A percentile compares a stretch with the other conserved stretches of the same genome.
phyloP scores from a whole-genome alignment of 2,888 invertebrate genomes.

The Drosophila subsilvestris region DNA sequence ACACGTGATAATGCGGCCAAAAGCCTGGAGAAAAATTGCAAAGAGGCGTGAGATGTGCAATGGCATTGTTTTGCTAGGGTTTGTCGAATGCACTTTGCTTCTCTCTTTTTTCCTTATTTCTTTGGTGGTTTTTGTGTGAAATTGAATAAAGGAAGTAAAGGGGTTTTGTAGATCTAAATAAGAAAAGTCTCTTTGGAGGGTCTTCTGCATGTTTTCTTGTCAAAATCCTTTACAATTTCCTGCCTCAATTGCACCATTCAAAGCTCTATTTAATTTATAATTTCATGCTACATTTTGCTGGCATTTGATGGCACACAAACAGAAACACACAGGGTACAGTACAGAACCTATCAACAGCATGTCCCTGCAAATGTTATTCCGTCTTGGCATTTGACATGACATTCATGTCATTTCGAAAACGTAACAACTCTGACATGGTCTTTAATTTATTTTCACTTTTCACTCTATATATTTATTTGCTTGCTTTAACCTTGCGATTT shows the following conservation, averaged over 20 bases:
- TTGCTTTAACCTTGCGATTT: conserved; percentile 35
- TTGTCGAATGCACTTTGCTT: conserved; percentile 50
- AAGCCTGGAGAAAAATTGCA: conserved; percentile 61
- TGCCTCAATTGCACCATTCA: background rate
- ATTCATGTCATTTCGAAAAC: conserved; percentile 67
- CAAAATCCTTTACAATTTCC: no score
- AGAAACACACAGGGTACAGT: background rate
- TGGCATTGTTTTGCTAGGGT: conserved; percentile 38
- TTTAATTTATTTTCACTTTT: conserved; percentile 71
- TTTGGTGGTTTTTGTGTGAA: background rate
- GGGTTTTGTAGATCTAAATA: no score
- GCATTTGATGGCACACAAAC: background rate
- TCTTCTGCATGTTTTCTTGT: no score
- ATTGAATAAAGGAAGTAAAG: no score
- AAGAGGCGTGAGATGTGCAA: conserved; percentile 68
- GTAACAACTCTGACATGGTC: conserved; percentile 71
- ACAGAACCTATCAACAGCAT: conserved; percentile 60
- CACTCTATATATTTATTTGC: conserved; percentile 4
- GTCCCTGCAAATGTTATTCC: conserved; percentile 47
- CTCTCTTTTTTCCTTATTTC: conserved; percentile 24
- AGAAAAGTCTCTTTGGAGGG: no score
- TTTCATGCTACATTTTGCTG: background rate
- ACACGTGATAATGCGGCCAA: conserved; percentile 69
- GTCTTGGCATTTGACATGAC: conserved; percentile 78
- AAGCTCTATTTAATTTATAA: background rate